These are phyloP conservation scores for Flabesymbios commensalis DNA, from an alignment of 2,888 invertebrate genomes.

Conservation along the genomic window DNA sequence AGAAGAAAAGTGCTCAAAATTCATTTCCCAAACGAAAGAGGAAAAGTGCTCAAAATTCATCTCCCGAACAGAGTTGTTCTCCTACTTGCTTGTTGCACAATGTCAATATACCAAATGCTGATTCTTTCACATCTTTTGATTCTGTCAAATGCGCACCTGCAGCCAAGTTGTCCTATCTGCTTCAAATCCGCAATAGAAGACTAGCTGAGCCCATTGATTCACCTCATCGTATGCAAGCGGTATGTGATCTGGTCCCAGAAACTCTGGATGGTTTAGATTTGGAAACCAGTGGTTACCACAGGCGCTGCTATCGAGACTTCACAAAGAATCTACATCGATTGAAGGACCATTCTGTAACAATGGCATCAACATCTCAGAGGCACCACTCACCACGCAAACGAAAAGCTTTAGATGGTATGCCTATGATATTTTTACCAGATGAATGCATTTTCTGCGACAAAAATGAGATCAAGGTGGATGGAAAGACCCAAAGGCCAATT, in stretches of 20 bases:
- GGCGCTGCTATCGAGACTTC: conserved; percentile 11
- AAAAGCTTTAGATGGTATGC: too few relatives aligned
- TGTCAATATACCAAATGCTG: not conserved
- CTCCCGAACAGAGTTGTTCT: too few relatives aligned
- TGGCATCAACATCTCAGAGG: not conserved
- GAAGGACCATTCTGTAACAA: not conserved
- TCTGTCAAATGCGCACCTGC: conserved; percentile 2
- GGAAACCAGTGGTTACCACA: conserved; percentile 9
- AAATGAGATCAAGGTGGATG: not conserved
- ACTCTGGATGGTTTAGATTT: conserved; percentile 9
- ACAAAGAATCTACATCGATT: conserved; percentile 8
- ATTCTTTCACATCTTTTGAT: conserved; percentile 7
- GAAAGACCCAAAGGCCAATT: not conserved
- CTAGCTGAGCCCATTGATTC: conserved; percentile 4
- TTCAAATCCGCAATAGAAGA: conserved; percentile 6
- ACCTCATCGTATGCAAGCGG: conserved; percentile 9
- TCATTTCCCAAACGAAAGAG: too few relatives aligned
- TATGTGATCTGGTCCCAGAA: conserved; percentile 12
- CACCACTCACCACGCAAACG: conserved; percentile 2
- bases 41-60: too few relatives aligned
- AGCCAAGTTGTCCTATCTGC: conserved; percentile 1
- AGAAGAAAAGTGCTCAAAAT: too few relatives aligned
- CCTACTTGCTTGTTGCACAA: not conserved
- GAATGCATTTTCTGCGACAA: conserved; percentile 3
- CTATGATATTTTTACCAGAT: too few relatives aligned